Evolutionary conservation across 1,140 invertebrate genomes (phyloP).

Genomic region (Callitettix versicolor): DNA sequence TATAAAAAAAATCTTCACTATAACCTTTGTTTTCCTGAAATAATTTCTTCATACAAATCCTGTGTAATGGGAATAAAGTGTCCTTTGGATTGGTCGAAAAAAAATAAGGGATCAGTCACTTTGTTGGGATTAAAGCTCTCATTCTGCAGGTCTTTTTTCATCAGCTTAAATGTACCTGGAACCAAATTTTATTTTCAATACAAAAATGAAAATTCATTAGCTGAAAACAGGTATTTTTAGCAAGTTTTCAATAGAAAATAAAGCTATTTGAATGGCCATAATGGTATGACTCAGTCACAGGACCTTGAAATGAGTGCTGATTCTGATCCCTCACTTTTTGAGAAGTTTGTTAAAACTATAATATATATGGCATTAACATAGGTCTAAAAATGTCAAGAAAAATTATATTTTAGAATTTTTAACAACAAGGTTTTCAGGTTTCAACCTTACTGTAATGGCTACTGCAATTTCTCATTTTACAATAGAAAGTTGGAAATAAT

Average conservation of each 20-base stretch:
- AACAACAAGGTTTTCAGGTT: too few relatives aligned
- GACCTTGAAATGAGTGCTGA: not conserved
- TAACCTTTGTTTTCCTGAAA: slow-evolving; percentile 20
- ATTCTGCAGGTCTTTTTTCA: slow-evolving; percentile 68
- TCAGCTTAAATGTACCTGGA: slow-evolving; percentile 79
- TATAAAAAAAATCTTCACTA: not conserved
- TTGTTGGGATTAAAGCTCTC: slow-evolving; percentile 61
- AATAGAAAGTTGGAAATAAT: too few relatives aligned
- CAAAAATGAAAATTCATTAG: not conserved
- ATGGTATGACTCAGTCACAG: not conserved
- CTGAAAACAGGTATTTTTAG: not conserved
- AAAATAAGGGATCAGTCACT: slow-evolving; percentile 61
- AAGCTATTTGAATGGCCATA: not conserved
- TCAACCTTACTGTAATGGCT: too few relatives aligned
- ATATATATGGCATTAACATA: slow-evolving; percentile 23
- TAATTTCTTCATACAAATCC: slow-evolving; percentile 51
- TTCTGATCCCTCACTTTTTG: not conserved
- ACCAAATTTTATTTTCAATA: not conserved
- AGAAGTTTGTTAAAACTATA: not conserved
- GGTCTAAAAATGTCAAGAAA: slow-evolving; percentile 43
- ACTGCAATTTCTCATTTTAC: too few relatives aligned
- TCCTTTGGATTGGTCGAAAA: slow-evolving; percentile 49
- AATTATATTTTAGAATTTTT: too few relatives aligned
- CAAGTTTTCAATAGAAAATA: not conserved
- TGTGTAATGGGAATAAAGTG: slow-evolving; percentile 53